Conservation (phyloP, 2,113 vertebrate species). For the Pipra filicauda region DNA sequence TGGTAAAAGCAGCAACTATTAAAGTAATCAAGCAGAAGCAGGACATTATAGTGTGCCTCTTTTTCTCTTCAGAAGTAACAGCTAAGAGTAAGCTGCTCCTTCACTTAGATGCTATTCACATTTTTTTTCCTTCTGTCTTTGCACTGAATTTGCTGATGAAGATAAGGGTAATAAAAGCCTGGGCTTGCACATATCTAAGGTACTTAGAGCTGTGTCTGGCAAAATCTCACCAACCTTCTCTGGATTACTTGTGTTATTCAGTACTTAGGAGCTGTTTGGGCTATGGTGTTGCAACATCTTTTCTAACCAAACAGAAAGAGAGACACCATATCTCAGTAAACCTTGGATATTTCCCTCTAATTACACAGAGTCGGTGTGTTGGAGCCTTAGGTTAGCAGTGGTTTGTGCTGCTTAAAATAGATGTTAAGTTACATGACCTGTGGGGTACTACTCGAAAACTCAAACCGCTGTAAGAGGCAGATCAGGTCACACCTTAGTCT, state of each 20-base stretch:
- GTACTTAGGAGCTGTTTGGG: not conserved
- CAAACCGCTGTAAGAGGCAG: not conserved
- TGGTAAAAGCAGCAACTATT: not conserved
- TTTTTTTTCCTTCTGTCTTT: not conserved
- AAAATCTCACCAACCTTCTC: not conserved
- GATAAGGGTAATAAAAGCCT: not conserved
- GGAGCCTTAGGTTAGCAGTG: not conserved
- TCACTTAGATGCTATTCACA: not conserved
- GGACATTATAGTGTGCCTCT: not conserved
- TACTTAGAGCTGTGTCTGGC: not conserved
- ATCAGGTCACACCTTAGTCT: not conserved
- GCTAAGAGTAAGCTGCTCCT: not conserved
- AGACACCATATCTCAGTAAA: not conserved
- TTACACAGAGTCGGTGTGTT: not conserved
- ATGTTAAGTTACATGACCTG: not conserved
- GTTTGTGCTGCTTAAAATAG: not conserved
- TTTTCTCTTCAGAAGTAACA: not conserved
- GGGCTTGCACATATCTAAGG: not conserved
- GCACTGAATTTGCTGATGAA: not conserved
- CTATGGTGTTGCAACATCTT: not conserved
- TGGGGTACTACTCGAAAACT: not conserved
- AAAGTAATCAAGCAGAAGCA: not conserved
- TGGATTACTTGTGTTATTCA: not conserved
- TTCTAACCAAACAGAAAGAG: not conserved
- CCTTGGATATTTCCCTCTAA: not conserved